phyloP scores from a whole-genome alignment of 1,140 invertebrate genomes.

The Wasmannia auropunctata region DNA sequence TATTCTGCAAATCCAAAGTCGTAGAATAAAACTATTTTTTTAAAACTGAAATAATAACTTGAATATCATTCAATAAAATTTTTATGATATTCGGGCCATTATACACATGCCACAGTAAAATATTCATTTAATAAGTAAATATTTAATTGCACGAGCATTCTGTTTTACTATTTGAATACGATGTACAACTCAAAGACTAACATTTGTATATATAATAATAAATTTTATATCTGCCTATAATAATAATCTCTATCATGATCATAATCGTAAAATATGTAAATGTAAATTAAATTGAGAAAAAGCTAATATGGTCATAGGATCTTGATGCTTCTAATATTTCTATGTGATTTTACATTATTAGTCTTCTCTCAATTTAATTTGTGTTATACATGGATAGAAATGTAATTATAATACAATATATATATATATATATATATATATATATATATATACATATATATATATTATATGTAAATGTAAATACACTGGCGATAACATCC shows the following conservation, averaged over 20 bases:
- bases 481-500: background rate
- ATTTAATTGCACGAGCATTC: background rate
- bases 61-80: background rate
- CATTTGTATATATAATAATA: background rate
- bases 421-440: too few relatives aligned
- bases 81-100: too few relatives aligned
- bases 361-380: too few relatives aligned
- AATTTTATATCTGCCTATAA: background rate
- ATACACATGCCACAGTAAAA: background rate
- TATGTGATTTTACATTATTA: too few relatives aligned
- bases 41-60: too few relatives aligned
- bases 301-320: too few relatives aligned
- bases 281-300: too few relatives aligned
- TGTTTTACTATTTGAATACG: background rate
- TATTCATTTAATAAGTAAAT: constrained; percentile 1
- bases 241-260: background rate
- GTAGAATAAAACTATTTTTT: background rate
- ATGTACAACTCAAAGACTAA: background rate
- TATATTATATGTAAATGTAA: too few relatives aligned
- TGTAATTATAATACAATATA: too few relatives aligned
- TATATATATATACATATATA: too few relatives aligned
- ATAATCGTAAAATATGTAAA: background rate
- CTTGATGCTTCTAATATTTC: too few relatives aligned
- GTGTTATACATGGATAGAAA: too few relatives aligned
- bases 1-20: background rate